Evolutionary conservation across 2,797 vertebrate genomes (phyloP), one percentile per base, ranked within the genome.

Genomic region (Clamator glandarius): DNA sequence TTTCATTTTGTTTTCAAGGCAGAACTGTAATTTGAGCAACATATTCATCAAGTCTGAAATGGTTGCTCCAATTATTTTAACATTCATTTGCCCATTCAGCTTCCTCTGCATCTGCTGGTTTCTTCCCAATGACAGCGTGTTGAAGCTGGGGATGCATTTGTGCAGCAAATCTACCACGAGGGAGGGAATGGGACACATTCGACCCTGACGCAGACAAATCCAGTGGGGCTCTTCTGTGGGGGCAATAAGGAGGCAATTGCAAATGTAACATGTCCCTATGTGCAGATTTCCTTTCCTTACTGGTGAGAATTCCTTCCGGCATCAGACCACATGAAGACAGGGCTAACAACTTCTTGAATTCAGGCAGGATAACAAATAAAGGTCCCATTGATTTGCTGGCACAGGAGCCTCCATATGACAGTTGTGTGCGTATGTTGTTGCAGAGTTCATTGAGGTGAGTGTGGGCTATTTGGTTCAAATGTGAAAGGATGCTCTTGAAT

Each of bases 71-170:
- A 96, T 96, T 96, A 96, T 96, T 95, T 94, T 95, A 96, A 92
- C 96, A 91, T 95, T 96, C 87, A 95, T 96, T 94, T 95, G 88
- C 96, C 93, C 82, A 88, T 90, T 96, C 95, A 95, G 89, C 95
- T 94, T 96, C 93, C 93, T 95, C 77, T 93, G 84, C 95, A 97
- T 96, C 96, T 97, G 95, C 91, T 92, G 74, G 74, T 95, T 96
- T 93, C 92, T 70, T 94, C 82, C 42, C 36, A 5, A 1, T 44
- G 13, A 81, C 79, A 95, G 84, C 2, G 2, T 68, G 64, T 92
- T 0, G 20, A 85, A 94, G 92, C 62, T 0, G 11, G 61, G 74
- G 78, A 93, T 3, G 6, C 50, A 20, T 90, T 87, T 90, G 46
- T 89, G 80, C 83, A 90, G 94, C 1, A 3, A 74, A 73, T 62